Base-by-base conservation (phyloP, 2,113 vertebrate species). In the Gallinago media region DNA sequence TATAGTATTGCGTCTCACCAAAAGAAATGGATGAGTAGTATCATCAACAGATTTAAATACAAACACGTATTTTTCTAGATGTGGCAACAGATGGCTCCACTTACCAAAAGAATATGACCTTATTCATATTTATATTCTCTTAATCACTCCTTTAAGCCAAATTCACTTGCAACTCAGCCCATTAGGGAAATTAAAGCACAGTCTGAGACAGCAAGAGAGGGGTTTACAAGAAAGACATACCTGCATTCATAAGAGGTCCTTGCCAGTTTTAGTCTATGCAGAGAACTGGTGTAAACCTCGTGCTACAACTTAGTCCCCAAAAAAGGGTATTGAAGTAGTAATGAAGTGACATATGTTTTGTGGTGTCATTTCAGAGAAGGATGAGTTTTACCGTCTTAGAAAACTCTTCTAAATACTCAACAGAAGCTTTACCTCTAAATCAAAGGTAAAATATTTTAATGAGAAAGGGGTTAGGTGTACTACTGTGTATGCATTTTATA, bases 81-180 rank as follows among this genome's bases (percentile, higher is more conserved):
- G 34, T 85, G 66, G 87, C 86, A 92, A 94, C 95, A 96, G 95
- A 85, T 92, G 89, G 93, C 93, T 96, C 85, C 93, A 89, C 91
- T 96, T 96, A 80, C 84, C 72, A 94, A 79, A 94, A 85, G 71
- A 96, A 88, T 52, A 75, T 4, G 0, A 91, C 77, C 36, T 87
- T 87, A 65, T 94, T 88, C 70, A 46, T 94, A 85, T 96, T 92
- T 92, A 87, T 82, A 92, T 94, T 96, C 77, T 92, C 68, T 55
- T 87, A 91, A 77, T 89, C 77, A 73, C 76, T 85, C 36, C 71
- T 94, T 94, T 70, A 87, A 96, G 87, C 54, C 79, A 89, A 91
- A 89, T 63, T 94, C 89, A 61, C 77, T 94, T 94, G 93, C 89
- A 92, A 29, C 77, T 96, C 80, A 91, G 12, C 58, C 70, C 94